Evolutionary conservation across 2,888 invertebrate species (phyloP), one percentile per base, ranked within the genome.

Genomic region (Thysanoteuthis rhombus): DNA sequence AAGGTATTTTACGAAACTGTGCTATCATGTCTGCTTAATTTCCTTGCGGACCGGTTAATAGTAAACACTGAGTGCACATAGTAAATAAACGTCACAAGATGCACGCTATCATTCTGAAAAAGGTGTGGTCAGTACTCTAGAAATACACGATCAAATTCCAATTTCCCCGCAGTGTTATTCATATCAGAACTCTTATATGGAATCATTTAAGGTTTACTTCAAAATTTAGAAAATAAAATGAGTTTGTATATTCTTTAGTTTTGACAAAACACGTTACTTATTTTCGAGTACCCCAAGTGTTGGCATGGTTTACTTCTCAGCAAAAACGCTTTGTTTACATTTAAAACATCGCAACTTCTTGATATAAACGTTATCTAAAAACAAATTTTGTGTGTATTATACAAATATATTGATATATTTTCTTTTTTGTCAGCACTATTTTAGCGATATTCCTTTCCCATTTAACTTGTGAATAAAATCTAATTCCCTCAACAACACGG

Each of bases 1-100:
- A 98, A 98, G 98, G 98, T 98, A 97, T 75, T 75, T 75, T 75
- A 75, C n/a, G n/a, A 75, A 75, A 75, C 16, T 75, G n/a, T 75
- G 36, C 75, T n/a, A 36, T 36, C 16, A n/a, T 36, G 3, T 5
- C 75, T 36, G 75, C 75, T 75, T 36, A 16, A 12, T 36, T 19
- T 75, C 75, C n/a, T 36, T 36, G 12, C 2, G n/a, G n/a, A 12
- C n/a, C n/a, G n/a, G n/a, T 75, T n/a, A 10, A n/a, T 16, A n/a
- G 36, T 75, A 75, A 75, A 75, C n/a, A 75, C 75, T 75, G 75
- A n/a, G n/a, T 36, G n/a, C n/a, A n/a, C 12, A n/a, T 75, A 1
- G 22, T 47, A 16, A 52, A 5, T 47, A 47, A 52, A 5, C 36
- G 58, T 58, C 58, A 58, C 58, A 28, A 58, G 58, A 58, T 32